phyloP scores from a whole-genome alignment of 1,140 invertebrate genomes.

The Matsumurasca onukii region DNA sequence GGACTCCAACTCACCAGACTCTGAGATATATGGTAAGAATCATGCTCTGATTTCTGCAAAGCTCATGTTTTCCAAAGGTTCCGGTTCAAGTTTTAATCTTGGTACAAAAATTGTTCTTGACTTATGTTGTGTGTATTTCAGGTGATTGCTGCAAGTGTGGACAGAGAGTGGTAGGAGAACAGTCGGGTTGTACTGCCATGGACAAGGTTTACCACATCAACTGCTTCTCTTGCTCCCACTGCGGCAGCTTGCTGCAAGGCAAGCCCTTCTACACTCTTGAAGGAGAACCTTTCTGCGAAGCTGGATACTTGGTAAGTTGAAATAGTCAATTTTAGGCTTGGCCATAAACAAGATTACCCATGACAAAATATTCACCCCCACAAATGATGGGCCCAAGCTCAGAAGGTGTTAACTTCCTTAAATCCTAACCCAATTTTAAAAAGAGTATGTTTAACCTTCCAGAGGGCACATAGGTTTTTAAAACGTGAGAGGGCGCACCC shows the following conservation, averaged over 20 bases:
- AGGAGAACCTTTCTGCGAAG: conserved; percentile 91
- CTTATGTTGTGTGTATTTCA: not conserved
- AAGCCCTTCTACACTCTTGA: conserved; percentile 95
- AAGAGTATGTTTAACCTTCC: no score
- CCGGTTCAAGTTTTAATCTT: not conserved
- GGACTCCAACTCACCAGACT: conserved; percentile 65
- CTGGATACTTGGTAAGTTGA: conserved; percentile 79
- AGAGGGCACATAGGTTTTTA: no score
- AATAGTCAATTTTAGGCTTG: no score
- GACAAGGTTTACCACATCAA: conserved; percentile 93
- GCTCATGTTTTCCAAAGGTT: no score
- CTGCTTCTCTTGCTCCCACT: conserved; percentile 92
- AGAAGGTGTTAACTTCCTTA: no score
- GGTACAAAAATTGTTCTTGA: not conserved
- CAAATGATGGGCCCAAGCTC: no score
- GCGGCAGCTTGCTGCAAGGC: conserved; percentile 85
- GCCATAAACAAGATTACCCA: no score
- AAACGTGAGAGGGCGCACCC: no score
- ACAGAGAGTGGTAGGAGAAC: conserved; percentile 87
- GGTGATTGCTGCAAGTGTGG: conserved; percentile 86
- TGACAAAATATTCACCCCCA: no score
- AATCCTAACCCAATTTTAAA: no score
- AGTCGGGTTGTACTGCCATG: conserved; percentile 94
- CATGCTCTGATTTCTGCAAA: no score
- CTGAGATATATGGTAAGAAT: conserved; percentile 69